Evolutionary conservation across 2,797 vertebrate species (phyloP).

Genomic region (Australoheros facetus): DNA sequence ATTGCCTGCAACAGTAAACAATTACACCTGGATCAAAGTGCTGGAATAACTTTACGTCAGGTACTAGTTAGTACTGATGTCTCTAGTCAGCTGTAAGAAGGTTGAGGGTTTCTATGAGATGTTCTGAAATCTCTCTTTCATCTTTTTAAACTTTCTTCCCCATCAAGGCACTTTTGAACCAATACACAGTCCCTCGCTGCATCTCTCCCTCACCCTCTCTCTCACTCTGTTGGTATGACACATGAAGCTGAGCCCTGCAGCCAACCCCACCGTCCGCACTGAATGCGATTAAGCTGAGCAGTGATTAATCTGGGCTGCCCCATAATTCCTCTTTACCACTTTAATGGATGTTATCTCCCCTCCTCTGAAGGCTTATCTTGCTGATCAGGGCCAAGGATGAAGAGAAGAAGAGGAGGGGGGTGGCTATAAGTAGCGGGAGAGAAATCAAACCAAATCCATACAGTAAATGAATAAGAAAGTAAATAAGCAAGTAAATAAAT

Average conservation of each 20-base stretch:
- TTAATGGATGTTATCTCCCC: constrained; percentile 84
- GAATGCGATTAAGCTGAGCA: constrained; percentile 80
- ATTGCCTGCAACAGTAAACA: constrained; percentile 65
- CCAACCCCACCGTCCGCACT: constrained; percentile 65
- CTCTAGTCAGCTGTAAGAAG: constrained; percentile 61
- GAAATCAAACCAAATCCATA: constrained; percentile 73
- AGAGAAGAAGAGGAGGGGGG: constrained; percentile 43
- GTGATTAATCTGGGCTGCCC: constrained; percentile 83
- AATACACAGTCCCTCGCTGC: constrained; percentile 16
- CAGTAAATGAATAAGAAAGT: constrained; percentile 73
- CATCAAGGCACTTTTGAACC: constrained; percentile 58
- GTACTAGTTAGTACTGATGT: constrained; percentile 67
- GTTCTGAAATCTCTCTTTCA: constrained; percentile 69
- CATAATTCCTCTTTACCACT: constrained; percentile 84
- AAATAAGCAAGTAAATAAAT: constrained; percentile 79
- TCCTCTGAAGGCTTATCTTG: constrained; percentile 82
- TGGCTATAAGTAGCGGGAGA: constrained; percentile 20
- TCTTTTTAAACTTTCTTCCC: constrained; percentile 66
- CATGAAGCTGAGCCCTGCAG: constrained; percentile 72
- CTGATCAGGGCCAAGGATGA: constrained; percentile 78
- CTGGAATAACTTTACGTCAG: constrained; percentile 70
- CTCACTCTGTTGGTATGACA: constrained; percentile 65
- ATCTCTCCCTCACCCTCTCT: constrained; percentile 19
- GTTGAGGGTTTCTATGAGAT: constrained; percentile 51
- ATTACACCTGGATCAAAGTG: constrained; percentile 75